Percentiles rank a stretch among this genome's conserved stretches.
Evolutionary conservation across 2,113 vertebrate genomes (phyloP).

Genomic region (Melospiza georgiana): DNA sequence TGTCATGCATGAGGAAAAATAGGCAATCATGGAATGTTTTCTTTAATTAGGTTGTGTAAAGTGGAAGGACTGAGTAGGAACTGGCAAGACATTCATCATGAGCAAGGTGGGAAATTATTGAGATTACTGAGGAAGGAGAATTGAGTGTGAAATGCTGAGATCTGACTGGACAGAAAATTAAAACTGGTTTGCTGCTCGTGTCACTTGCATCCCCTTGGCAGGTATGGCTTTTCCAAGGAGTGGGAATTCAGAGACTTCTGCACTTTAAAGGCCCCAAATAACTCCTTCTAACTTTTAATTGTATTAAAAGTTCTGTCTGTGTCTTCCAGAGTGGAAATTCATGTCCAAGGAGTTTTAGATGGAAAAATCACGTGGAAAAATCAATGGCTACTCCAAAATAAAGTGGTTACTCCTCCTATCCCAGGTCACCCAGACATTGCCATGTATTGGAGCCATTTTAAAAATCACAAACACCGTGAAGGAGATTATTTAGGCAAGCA

Average conservation of each 20-base stretch:
- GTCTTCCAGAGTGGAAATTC: background rate
- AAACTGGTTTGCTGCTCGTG: slow-evolving; percentile 52
- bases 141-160: slow-evolving; percentile 80
- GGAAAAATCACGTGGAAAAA: background rate
- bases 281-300: slow-evolving; percentile 21
- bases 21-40: slow-evolving; percentile 99
- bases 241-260: background rate
- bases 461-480: background rate
- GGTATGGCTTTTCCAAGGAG: slow-evolving; percentile 33
- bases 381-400: background rate
- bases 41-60: slow-evolving; percentile 99
- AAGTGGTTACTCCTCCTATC: background rate
- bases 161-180: slow-evolving; percentile 79
- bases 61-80: slow-evolving; percentile 91
- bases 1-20: slow-evolving; percentile 99
- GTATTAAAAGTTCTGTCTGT: background rate
- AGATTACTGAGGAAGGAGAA: slow-evolving; percentile 90
- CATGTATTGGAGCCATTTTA: background rate
- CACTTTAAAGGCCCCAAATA: background rate
- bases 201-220: slow-evolving; percentile 67
- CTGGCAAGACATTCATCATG: slow-evolving; percentile 98
- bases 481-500: background rate
- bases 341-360: background rate
- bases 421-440: background rate
- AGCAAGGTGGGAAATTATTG: slow-evolving; percentile 99